Evolutionary conservation across 1,140 invertebrate species (phyloP).

Genomic region (Zaprionus lachaisei): DNA sequence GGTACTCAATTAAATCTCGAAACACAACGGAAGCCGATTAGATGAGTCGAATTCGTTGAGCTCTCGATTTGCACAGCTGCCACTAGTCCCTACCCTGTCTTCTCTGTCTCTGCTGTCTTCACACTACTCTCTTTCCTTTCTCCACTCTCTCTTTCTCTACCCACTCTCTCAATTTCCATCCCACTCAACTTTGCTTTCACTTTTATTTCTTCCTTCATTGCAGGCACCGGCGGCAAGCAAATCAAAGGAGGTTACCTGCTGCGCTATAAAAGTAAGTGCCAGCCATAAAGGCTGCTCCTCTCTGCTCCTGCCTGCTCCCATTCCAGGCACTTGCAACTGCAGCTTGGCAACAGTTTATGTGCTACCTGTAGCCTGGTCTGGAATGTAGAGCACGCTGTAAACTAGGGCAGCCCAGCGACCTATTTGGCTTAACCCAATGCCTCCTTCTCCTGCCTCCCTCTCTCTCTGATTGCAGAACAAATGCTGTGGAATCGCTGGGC

Average conservation of each 20-base stretch:
- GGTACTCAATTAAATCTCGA: conserved; percentile 22
- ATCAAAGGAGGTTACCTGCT: conserved; percentile 88
- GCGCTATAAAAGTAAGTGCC: conserved; percentile 88
- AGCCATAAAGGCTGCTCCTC: not conserved
- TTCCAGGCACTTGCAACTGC: no score
- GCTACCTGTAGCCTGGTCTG: no score
- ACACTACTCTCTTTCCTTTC: no score
- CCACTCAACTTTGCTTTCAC: not conserved
- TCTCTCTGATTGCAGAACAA: conserved; percentile 86
- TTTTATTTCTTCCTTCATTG: conserved; percentile 57
- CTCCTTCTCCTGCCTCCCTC: no score
- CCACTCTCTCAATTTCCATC: not conserved
- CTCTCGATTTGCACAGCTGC: no score
- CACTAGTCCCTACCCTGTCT: no score
- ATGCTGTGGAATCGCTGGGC: conserved; percentile 91
- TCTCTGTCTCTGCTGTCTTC: no score
- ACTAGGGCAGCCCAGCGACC: no score
- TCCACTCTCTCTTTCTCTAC: not conserved
- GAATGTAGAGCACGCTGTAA: no score
- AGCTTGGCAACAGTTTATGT: no score
- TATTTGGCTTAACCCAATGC: no score
- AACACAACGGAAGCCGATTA: conserved; percentile 31
- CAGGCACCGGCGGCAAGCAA: conserved; percentile 87
- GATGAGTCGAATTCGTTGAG: conserved; percentile 30
- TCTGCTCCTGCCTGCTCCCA: not conserved